Percentiles rank a stretch among this genome's conserved stretches.
Evolutionary conservation across 2,888 invertebrate genomes (phyloP).

Genomic region (Eilema depressum): DNA sequence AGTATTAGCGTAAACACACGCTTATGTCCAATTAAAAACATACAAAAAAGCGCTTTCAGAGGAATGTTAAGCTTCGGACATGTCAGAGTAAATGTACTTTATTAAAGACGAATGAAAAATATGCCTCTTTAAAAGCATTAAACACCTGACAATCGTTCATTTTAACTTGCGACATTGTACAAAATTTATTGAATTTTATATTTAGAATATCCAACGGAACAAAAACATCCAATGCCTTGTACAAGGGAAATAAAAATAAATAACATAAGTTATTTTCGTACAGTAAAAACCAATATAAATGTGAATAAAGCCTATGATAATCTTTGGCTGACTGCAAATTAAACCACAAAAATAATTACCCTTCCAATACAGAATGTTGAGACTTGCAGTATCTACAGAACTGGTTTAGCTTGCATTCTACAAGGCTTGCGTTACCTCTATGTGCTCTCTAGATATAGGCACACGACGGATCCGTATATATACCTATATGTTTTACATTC

Average conservation of each 20-base stretch:
- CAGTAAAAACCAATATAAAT: slow-evolving; percentile 52
- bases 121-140: slow-evolving; percentile 32
- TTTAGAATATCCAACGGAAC: slow-evolving; percentile 44
- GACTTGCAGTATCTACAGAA: slow-evolving; percentile 65
- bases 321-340: slow-evolving; percentile 68
- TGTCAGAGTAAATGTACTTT: neutral
- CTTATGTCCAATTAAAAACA: neutral
- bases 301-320: slow-evolving; percentile 69
- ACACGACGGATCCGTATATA: slow-evolving; percentile 51
- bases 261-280: slow-evolving; percentile 42
- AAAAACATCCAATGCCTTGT: slow-evolving; percentile 50
- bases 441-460: slow-evolving; percentile 22
- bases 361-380: slow-evolving; percentile 67
- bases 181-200: slow-evolving; percentile 42
- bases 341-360: slow-evolving; percentile 81
- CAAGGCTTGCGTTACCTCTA: slow-evolving; percentile 28
- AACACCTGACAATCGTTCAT: slow-evolving; percentile 42
- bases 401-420: slow-evolving; percentile 64
- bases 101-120: slow-evolving; percentile 15
- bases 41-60: neutral
- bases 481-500: slow-evolving; percentile 63
- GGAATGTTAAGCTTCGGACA: slow-evolving; percentile 10
- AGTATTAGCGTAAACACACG: neutral
- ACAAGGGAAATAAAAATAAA: slow-evolving; percentile 61
- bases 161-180: slow-evolving; percentile 25